Percentiles rank a stretch among this genome's conserved stretches.
These are phyloP conservation scores for Sesia apiformis DNA, from an alignment of 2,888 invertebrate genomes.

Conservation along the genomic window DNA sequence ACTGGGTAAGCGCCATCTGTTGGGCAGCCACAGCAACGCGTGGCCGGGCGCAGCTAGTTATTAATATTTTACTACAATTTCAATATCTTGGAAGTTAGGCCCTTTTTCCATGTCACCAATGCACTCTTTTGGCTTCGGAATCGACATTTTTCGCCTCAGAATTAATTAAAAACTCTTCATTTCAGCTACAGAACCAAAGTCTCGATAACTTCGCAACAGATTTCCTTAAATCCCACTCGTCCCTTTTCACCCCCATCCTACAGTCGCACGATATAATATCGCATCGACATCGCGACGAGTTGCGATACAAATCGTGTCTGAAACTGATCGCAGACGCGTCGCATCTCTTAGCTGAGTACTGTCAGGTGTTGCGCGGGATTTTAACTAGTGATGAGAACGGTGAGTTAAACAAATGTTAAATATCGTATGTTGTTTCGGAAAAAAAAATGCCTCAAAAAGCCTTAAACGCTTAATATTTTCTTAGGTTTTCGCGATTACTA, in stretches of 20 bases:
- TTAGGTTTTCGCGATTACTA: too few relatives aligned
- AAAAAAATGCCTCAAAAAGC: too few relatives aligned
- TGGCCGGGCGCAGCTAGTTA: too few relatives aligned
- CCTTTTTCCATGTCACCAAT: too few relatives aligned
- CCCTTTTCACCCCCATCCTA: constrained; percentile 9
- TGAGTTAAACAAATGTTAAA: not conserved
- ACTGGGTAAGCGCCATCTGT: too few relatives aligned
- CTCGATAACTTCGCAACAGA: constrained; percentile 11
- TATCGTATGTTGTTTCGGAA: too few relatives aligned
- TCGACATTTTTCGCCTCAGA: too few relatives aligned
- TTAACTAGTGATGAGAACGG: not conserved
- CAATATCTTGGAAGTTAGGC: too few relatives aligned
- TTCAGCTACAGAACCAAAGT: not conserved
- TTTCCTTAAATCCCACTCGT: constrained; percentile 1
- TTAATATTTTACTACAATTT: too few relatives aligned
- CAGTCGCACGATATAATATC: constrained; percentile 1
- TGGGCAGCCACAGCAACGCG: too few relatives aligned
- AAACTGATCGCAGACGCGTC: constrained; percentile 29
- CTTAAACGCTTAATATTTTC: too few relatives aligned
- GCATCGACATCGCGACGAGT: constrained; percentile 5
- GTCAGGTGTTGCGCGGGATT: constrained; percentile 8
- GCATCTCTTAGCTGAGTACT: constrained; percentile 16
- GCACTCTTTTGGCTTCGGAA: too few relatives aligned
- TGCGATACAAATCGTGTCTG: constrained; percentile 20
- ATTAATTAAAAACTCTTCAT: not conserved